These are phyloP conservation scores for Leucoraja erinaceus DNA, from an alignment of 2,113 vertebrate genomes.

Conservation along the genomic window DNA sequence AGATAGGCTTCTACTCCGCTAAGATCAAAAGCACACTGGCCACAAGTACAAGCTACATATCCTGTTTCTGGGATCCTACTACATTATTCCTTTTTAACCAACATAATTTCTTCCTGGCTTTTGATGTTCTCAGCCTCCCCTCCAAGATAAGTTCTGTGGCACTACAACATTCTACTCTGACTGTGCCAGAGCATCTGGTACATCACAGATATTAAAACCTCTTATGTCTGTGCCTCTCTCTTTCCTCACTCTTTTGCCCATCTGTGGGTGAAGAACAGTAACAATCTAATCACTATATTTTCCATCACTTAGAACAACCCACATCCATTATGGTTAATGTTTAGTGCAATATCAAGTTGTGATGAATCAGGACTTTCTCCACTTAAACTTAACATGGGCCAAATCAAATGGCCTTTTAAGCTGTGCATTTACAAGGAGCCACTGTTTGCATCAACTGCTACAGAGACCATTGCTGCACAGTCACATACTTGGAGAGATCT, in stretches of 20 bases:
- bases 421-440: too few relatives aligned
- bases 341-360: neutral
- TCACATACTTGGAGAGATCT: too few relatives aligned
- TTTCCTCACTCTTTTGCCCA: neutral
- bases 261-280: neutral
- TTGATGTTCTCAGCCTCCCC: neutral
- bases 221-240: neutral
- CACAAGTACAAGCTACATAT: neutral
- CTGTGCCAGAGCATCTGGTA: neutral
- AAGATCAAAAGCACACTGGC: neutral
- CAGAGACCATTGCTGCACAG: too few relatives aligned
- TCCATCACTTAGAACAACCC: neutral
- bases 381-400: too few relatives aligned
- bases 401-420: too few relatives aligned
- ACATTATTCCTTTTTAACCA: neutral
- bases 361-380: too few relatives aligned
- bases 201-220: neutral
- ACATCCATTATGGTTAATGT: neutral
- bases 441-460: too few relatives aligned
- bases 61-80: neutral
- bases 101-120: neutral
- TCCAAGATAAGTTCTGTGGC: neutral
- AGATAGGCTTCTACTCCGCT: neutral
- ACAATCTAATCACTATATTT: neutral
- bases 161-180: neutral